Percentiles rank a stretch among this genome's conserved stretches.
These are phyloP conservation scores for Campoplex nolae DNA, from an alignment of 2,888 invertebrate species.

Conservation along the genomic window DNA sequence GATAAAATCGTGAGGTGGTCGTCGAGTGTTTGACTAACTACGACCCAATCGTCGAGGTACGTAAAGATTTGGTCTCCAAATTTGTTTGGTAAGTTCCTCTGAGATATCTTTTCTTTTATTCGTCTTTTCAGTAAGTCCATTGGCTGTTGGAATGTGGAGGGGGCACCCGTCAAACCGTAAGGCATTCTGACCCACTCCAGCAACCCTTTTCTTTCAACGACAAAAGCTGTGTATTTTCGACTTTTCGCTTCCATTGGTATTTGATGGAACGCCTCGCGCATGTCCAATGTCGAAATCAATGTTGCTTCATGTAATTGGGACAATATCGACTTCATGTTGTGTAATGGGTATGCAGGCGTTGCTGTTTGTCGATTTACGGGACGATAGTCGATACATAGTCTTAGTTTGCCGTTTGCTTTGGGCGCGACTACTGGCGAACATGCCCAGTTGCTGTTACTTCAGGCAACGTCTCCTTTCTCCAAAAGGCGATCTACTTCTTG, in stretches of 20 bases:
- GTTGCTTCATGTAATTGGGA: no score
- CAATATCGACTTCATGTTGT: no score
- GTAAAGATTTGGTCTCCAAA: slow-evolving; percentile 53
- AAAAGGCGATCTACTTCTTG: slow-evolving; percentile 43
- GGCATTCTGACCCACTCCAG: slow-evolving; percentile 64
- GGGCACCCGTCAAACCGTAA: no score
- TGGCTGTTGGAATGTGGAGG: slow-evolving; percentile 14
- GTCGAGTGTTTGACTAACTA: slow-evolving; percentile 50
- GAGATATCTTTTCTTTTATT: slow-evolving; percentile 43
- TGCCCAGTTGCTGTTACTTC: no score
- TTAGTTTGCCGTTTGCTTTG: no score
- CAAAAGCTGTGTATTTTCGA: slow-evolving; percentile 56
- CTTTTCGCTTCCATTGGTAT: slow-evolving; percentile 36
- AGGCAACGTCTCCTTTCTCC: neutral
- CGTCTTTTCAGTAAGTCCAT: slow-evolving; percentile 57
- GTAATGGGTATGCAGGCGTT: no score
- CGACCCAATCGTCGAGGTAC: slow-evolving; percentile 5
- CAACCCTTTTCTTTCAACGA: slow-evolving; percentile 55
- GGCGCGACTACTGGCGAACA: no score
- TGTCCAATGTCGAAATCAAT: no score
- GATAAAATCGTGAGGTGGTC: slow-evolving; percentile 47
- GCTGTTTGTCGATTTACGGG: no score
- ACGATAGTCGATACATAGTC: no score
- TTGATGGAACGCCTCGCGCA: no score
- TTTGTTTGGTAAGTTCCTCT: slow-evolving; percentile 21